Conservation (phyloP, 2,113 vertebrate species). For the Petaurus breviceps region DNA sequence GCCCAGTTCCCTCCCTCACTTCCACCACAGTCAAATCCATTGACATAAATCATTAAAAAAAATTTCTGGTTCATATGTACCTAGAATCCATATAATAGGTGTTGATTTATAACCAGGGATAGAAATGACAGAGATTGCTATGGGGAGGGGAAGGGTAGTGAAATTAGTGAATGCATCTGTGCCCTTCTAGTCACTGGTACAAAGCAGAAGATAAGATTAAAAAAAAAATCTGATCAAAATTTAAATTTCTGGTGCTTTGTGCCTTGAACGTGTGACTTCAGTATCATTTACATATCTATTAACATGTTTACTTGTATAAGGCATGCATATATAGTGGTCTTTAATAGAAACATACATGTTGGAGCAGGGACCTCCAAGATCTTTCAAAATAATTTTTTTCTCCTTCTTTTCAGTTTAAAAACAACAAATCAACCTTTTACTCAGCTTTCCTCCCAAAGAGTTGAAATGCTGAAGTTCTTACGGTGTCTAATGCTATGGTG, state of each 20-base stretch:
- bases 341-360: constrained; percentile 32
- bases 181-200: neutral
- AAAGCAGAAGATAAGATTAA: neutral
- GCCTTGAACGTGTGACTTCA: constrained; percentile 51
- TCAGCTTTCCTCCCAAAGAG: constrained; percentile 37
- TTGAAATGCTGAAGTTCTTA: constrained; percentile 13
- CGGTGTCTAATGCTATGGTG: neutral
- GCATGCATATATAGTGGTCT: constrained; percentile 47
- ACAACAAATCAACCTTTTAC: constrained; percentile 45
- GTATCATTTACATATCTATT: constrained; percentile 15
- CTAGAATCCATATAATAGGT: neutral
- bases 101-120: neutral
- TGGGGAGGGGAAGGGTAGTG: neutral
- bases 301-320: constrained; percentile 48
- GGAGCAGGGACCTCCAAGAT: constrained; percentile 52
- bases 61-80: neutral
- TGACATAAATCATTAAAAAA: neutral
- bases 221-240: neutral
- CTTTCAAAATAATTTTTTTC: constrained; percentile 31
- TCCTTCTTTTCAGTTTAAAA: constrained; percentile 61
- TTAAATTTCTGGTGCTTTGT: constrained; percentile 37
- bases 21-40: neutral
- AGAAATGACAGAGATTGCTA: neutral
- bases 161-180: neutral
- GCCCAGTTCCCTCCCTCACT: neutral